Conservation (phyloP, 1,140 invertebrate genomes). For the Pogonomyrmex californicus region DNA sequence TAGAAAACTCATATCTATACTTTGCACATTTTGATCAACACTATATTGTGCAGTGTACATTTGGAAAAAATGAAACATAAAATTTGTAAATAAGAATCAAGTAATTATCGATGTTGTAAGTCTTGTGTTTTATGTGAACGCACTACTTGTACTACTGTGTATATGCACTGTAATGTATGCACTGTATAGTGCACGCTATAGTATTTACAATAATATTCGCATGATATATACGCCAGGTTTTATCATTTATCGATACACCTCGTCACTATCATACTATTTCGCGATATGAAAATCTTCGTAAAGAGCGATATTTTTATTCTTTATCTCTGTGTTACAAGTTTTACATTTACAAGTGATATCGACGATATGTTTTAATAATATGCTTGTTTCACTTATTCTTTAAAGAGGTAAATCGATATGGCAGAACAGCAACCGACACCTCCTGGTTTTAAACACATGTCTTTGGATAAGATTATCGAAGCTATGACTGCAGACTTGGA, state of each 20-base stretch:
- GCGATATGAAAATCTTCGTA: background rate
- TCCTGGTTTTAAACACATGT: constrained; percentile 81
- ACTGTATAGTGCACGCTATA: too few relatives aligned
- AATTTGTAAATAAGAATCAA: background rate
- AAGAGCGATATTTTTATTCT: background rate
- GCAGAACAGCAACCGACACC: constrained; percentile 81
- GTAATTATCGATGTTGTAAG: background rate
- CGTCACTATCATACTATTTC: background rate
- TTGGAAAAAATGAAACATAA: background rate
- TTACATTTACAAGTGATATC: background rate
- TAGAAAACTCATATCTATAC: constrained; percentile 48
- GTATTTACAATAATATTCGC: background rate
- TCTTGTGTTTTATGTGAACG: background rate
- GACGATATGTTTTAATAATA: background rate
- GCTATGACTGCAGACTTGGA: constrained; percentile 89
- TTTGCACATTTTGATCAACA: background rate
- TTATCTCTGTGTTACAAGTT: background rate
- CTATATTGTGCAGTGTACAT: background rate
- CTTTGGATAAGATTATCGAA: constrained; percentile 89
- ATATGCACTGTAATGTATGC: too few relatives aligned
- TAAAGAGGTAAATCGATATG: constrained; percentile 76
- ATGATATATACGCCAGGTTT: background rate
- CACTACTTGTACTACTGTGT: too few relatives aligned
- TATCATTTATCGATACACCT: background rate
- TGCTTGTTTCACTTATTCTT: background rate